Evolutionary conservation across 2,113 vertebrate species (phyloP), one percentile per base, ranked within the genome.

Genomic region (Plestiodon gilberti): DNA sequence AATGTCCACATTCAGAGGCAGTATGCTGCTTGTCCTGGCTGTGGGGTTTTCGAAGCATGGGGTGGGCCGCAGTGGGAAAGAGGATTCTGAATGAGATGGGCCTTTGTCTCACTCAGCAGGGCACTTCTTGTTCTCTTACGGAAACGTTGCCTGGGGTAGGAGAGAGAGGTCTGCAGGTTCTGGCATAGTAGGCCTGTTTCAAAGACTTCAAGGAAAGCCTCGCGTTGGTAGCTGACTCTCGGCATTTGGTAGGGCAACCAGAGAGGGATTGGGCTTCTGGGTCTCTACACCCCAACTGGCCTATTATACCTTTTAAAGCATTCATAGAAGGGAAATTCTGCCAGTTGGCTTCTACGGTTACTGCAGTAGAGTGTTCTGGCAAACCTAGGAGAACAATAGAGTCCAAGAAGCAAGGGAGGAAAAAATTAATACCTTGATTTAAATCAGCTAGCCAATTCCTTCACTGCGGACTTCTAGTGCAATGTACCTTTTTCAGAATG

Each of bases 401-500:
- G 23, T 11, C 23, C 5, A 48, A 15, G 43, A 52, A 76, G 25
- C 74, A n/a, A 25, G 6, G 11, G 11, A 2, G 43, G 30, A 7
- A 20, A 25, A 20, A 8, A 8, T 23, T 20, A 57, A 82, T 33
- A 38, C 28, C 15, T 28, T 82, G 55, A 38, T 73, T 38, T 52
- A 75, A 62, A 38, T 23, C 15, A 74, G 61, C 7, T 15, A 59
- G 69, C 33, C 23, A 38, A 1, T 40, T 83, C 35, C 15, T 69
- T 28, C 28, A 18, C 2, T 43, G 23, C 11, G 4, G 15, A 3
- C 82, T 40, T 70, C 43, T 61, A 0, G 0, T 88, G 89, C 90
- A 78, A 89, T 87, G 71, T 81, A 93, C 89, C 83, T 78, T 25
- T 91, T 93, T 91, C 75, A 76, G 85, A 90, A 94, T 22, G 90